Conservation (phyloP, 1,140 invertebrate species). For the Mylabris phalerata region DNA sequence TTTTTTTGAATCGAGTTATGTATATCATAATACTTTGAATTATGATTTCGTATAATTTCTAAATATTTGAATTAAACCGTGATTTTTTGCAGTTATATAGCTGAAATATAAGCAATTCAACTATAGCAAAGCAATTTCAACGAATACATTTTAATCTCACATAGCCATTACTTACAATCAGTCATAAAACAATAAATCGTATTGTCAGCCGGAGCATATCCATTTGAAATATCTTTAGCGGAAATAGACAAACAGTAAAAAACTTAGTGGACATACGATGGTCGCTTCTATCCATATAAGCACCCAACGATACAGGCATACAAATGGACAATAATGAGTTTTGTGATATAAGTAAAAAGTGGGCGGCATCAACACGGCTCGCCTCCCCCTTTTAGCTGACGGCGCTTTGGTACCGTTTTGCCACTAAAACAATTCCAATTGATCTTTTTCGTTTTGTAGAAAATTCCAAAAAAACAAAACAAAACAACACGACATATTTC, state of each 20-base stretch:
- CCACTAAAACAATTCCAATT: not conserved
- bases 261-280: conserved; percentile 33
- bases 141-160: conserved; percentile 28
- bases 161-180: conserved; percentile 31
- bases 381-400: not conserved
- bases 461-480: too few relatives aligned
- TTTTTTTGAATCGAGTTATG: not conserved
- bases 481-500: too few relatives aligned
- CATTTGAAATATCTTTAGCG: conserved; percentile 37
- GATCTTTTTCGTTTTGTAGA: too few relatives aligned
- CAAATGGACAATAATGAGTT: conserved; percentile 35
- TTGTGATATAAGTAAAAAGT: conserved; percentile 37
- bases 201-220: conserved; percentile 30
- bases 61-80: not conserved
- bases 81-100: not conserved
- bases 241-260: conserved; percentile 35
- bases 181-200: conserved; percentile 36
- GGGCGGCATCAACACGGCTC: conserved; percentile 23
- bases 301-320: conserved; percentile 35
- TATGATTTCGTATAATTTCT: not conserved
- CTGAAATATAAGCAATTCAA: not conserved
- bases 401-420: conserved; percentile 16
- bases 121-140: conserved; percentile 14
- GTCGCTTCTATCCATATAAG: conserved; percentile 38
- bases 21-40: not conserved